phyloP scores from a whole-genome alignment of 2,888 invertebrate genomes.

The Hemithea aestivaria region DNA sequence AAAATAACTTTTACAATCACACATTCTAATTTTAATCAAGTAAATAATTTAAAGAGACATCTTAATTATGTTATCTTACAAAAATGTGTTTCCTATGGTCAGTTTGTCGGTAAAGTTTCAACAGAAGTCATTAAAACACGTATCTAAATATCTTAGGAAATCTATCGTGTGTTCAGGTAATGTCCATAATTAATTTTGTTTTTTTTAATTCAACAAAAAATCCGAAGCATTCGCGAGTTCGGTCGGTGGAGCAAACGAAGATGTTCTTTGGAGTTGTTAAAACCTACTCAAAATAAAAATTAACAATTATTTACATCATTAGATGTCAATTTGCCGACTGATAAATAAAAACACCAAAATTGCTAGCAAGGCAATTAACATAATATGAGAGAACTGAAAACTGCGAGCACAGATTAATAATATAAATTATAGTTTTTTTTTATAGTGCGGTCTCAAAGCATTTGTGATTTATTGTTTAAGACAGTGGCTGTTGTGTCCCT shows the following conservation, averaged over 20 bases:
- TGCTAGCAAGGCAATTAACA: no score
- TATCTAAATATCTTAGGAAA: constrained; percentile 57
- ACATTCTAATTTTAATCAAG: constrained; percentile 18
- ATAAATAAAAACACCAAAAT: no score
- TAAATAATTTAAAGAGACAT: constrained; percentile 24
- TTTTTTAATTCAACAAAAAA: constrained; percentile 52
- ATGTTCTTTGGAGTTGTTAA: constrained; percentile 10
- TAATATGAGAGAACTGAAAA: no score
- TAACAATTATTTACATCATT: no score
- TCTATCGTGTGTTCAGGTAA: constrained; percentile 53
- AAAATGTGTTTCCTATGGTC: constrained; percentile 55
- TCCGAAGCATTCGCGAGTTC: constrained; percentile 48
- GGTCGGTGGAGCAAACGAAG: constrained; percentile 14
- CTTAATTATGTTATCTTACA: constrained; percentile 65
- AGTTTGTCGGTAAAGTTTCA: constrained; percentile 47
- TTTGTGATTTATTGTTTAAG: no score
- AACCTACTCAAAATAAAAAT: constrained; percentile 1
- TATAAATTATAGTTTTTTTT: no score
- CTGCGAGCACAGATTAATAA: no score
- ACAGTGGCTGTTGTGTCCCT: no score
- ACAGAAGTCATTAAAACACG: constrained; percentile 59
- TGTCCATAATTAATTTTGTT: constrained; percentile 62
- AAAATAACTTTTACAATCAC: constrained; percentile 2
- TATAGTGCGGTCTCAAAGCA: no score
- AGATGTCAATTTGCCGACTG: no score